Evolutionary conservation across 2,888 invertebrate genomes (phyloP), one percentile per base, ranked within the genome.

Genomic region (Netelia melanura): DNA sequence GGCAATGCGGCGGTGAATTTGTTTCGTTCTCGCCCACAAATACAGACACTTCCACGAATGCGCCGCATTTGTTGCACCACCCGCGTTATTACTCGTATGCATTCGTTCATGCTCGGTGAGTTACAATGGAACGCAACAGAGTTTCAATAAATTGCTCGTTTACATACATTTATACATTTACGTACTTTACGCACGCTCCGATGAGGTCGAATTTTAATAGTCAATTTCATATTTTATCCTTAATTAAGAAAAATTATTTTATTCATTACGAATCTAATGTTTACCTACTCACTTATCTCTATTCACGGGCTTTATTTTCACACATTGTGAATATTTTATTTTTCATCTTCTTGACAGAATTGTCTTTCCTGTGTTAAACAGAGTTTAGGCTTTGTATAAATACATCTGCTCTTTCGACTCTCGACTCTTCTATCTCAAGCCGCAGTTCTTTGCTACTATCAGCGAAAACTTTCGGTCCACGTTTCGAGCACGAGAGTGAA

Each of bases 91-190:
- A 61, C 62, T 38, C 71, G 38, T 43, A 81, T 71, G 65, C 48
- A 54, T 71, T 76, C 48, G 21, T 82, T 79, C 71, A 76, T 79
- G 71, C 75, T 44, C 52, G 43, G 38, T 54, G 71, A 81, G 68
- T 81, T 75, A 68, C 68, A 64, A 54, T 54, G 11, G n/a, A 23
- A 8, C 52, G 43, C 65, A 71, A 79, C 76, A 54, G 71, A 72
- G 43, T 71, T 75, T 71, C 79, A 67, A 85, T 79, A 79, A 76
- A 82, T 81, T 76, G 71, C 23, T 65, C 82, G 61, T 58, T 79
- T 54, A 71, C 54, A 58, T 54, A 77, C 43, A 1, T 52, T 14
- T 58, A 44, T 38, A 70, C 70, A 58, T 71, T 2, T 52, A 48
- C 14, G 48, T 14, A 3, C 2, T 48, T 48, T 48, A 14, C 14